phyloP scores from a whole-genome alignment of 2,113 vertebrate species.

The Tamias sibiricus region DNA sequence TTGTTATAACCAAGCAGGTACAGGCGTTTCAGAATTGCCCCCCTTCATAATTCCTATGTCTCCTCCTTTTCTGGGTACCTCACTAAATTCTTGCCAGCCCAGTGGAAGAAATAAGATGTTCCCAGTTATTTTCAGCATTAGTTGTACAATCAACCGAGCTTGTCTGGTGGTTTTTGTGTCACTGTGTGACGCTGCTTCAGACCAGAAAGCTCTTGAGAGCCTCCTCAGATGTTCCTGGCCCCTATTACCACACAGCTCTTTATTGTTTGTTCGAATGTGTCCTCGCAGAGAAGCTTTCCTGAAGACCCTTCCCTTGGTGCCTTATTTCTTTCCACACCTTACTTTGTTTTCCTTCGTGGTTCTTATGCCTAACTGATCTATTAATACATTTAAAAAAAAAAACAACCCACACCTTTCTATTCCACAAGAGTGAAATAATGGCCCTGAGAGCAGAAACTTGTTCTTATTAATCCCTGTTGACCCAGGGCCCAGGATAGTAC shows the following conservation, averaged over 20 bases:
- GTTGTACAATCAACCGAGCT: conserved; percentile 24
- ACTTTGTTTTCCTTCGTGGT: background rate
- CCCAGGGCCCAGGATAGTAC: background rate
- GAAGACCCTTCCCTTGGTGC: background rate
- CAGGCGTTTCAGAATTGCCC: background rate
- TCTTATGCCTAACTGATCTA: background rate
- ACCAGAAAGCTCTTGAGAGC: conserved; percentile 1
- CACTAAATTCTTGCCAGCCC: background rate
- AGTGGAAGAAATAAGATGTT: conserved; percentile 46
- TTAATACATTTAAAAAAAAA: background rate
- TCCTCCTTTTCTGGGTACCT: background rate
- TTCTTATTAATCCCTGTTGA: background rate
- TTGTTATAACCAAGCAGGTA: background rate
- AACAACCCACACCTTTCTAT: background rate
- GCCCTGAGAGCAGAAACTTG: background rate
- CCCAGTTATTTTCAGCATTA: conserved; percentile 40
- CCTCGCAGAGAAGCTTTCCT: background rate
- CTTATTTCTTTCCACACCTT: background rate
- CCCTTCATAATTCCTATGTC: background rate
- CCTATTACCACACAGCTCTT: background rate
- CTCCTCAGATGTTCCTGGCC: conserved; percentile 27
- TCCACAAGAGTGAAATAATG: background rate
- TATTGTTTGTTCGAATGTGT: background rate
- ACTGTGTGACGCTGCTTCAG: conserved; percentile 9
- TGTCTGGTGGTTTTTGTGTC: conserved; percentile 50